These are phyloP conservation scores for Epinephelus fuscoguttatus DNA, from an alignment of 2,113 vertebrate species.

Conservation along the genomic window DNA sequence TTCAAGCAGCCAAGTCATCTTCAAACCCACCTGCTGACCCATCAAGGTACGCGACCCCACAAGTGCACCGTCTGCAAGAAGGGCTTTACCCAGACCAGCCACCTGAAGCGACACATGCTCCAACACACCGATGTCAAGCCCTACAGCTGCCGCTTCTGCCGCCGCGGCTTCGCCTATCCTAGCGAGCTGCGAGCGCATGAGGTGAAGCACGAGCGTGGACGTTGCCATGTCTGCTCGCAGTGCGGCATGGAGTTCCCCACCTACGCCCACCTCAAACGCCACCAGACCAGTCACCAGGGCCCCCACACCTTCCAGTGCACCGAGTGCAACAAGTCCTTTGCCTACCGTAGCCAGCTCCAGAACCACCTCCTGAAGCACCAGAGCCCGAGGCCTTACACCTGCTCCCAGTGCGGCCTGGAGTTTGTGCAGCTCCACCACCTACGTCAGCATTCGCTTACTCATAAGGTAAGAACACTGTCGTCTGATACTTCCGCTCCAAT, in stretches of 20 bases:
- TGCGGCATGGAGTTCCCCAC: conserved; percentile 98
- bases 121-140: conserved; percentile 96
- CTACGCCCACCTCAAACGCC: conserved; percentile 96
- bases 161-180: conserved; percentile 96
- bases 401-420: conserved; percentile 97
- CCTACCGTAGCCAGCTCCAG: conserved; percentile 98
- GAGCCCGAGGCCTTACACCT: conserved; percentile 95
- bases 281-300: conserved; percentile 96
- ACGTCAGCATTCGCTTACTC: conserved; percentile 96
- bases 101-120: conserved; percentile 98
- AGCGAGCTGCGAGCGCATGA: conserved; percentile 98
- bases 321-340: conserved; percentile 96
- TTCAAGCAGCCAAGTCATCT: conserved; percentile 99
- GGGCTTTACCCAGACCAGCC: conserved; percentile 98
- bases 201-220: conserved; percentile 94
- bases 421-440: conserved; percentile 98
- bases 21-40: conserved; percentile 97
- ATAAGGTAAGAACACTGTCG: conserved; percentile 84
- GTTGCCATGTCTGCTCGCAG: conserved; percentile 95
- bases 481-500: conserved; percentile 1
- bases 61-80: conserved; percentile 97
- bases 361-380: conserved; percentile 98
- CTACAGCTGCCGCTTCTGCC: conserved; percentile 97
- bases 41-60: conserved; percentile 96
- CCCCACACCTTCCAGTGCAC: conserved; percentile 97